phyloP scores from a whole-genome alignment of 2,888 invertebrate species.

The Muscina levida region DNA sequence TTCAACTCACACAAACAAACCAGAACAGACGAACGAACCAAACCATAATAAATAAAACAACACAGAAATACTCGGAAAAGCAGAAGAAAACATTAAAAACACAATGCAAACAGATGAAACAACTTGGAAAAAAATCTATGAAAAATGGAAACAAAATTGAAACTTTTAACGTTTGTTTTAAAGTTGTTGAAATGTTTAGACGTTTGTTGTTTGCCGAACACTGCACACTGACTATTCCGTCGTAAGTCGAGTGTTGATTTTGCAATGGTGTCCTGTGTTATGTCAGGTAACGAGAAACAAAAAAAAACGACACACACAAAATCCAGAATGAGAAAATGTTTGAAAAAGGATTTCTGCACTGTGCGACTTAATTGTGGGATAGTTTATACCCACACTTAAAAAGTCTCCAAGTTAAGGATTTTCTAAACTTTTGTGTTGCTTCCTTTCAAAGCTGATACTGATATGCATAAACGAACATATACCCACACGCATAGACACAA shows the following conservation, averaged over 20 bases:
- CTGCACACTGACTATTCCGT: not conserved
- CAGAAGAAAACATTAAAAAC: constrained; percentile 28
- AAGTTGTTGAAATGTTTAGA: constrained; percentile 64
- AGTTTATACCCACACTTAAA: not conserved
- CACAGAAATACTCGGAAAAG: not conserved
- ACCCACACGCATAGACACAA: not conserved
- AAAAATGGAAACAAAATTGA: constrained; percentile 40
- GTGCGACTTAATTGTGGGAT: not conserved
- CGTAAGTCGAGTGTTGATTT: not conserved
- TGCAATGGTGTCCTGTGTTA: not conserved
- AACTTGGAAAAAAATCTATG: constrained; percentile 12
- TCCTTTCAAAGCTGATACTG: not conserved
- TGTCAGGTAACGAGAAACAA: constrained; percentile 17
- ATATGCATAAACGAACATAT: not conserved
- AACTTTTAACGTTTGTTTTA: constrained; percentile 62
- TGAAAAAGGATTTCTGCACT: no score
- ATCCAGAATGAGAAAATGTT: no score
- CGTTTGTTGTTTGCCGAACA: constrained; percentile 44
- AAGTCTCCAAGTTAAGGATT: not conserved
- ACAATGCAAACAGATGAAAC: constrained; percentile 11
- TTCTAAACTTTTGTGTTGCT: constrained; percentile 1
- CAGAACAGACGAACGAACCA: constrained; percentile 22
- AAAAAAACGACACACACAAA: not conserved
- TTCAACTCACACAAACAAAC: no score
- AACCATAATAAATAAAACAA: constrained; percentile 20